These are phyloP conservation scores for Cataglyphis albicans DNA, from an alignment of 2,888 invertebrate species.

Conservation along the genomic window DNA sequence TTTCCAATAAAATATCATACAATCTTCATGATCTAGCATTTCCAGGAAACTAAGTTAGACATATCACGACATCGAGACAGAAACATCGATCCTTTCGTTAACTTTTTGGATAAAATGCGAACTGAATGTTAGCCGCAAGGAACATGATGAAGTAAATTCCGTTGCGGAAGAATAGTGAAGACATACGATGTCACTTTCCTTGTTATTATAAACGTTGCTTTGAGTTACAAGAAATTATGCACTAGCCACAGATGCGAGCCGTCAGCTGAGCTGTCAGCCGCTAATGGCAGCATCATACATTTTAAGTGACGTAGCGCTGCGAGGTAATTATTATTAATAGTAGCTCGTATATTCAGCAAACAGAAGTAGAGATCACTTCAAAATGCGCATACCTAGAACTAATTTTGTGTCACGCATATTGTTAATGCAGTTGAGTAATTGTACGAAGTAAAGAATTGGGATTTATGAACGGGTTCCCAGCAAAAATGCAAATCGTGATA, in stretches of 20 bases:
- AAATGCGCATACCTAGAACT: constrained; percentile 33
- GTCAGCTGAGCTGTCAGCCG: constrained; percentile 40
- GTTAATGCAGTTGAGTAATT: constrained; percentile 16
- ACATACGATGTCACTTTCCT: constrained; percentile 54
- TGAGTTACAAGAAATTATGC: constrained; percentile 46
- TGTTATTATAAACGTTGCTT: constrained; percentile 51
- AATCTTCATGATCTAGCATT: constrained; percentile 8
- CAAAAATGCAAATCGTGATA: constrained; percentile 34
- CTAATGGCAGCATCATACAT: constrained; percentile 54
- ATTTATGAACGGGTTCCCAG: constrained; percentile 21
- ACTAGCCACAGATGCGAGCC: constrained; percentile 39
- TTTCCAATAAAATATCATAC: constrained; percentile 9
- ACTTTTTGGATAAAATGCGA: constrained; percentile 32
- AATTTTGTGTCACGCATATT: constrained; percentile 44
- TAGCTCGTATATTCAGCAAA: constrained; percentile 47
- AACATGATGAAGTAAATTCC: constrained; percentile 52
- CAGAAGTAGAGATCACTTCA: constrained; percentile 41
- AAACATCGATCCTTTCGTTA: constrained; percentile 21
- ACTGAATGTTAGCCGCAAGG: background rate
- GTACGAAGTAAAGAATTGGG: constrained; percentile 12
- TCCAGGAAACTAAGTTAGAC: constrained; percentile 1
- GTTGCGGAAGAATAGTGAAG: constrained; percentile 35
- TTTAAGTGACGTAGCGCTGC: constrained; percentile 31
- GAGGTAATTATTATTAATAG: constrained; percentile 54
- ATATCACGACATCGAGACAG: constrained; percentile 8